Conservation (phyloP, 2,113 vertebrate species). For the Brachyhypopomus gauderio region DNA sequence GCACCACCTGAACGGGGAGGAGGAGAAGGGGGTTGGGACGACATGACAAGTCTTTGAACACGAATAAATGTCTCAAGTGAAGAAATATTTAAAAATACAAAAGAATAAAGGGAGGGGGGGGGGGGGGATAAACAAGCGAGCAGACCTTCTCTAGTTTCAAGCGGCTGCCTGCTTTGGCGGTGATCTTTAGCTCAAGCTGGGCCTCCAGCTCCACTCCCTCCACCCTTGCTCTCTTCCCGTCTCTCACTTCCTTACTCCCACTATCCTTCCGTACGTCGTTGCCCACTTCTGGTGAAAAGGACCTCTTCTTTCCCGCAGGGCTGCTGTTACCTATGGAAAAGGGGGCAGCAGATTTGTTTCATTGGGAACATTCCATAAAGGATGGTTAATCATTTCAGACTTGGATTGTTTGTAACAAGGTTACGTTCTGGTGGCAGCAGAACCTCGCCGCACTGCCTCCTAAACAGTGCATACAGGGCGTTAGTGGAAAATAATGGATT, state of each 20-base stretch:
- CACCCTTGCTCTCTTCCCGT: conserved; percentile 74
- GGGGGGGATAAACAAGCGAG: not conserved
- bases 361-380: too few relatives aligned
- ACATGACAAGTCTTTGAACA: not conserved
- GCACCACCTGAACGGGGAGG: conserved; percentile 80
- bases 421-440: not conserved
- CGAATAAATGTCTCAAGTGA: not conserved
- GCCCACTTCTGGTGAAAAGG: conserved; percentile 65
- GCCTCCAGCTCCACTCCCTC: conserved; percentile 80
- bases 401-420: not conserved
- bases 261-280: conserved; percentile 51
- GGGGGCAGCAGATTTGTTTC: not conserved
- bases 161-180: conserved; percentile 82
- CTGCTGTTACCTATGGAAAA: conserved; percentile 51
- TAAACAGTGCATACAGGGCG: not conserved
- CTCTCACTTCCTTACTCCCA: conserved; percentile 56
- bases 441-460: not conserved
- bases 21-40: not conserved
- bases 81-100: not conserved
- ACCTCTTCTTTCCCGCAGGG: conserved; percentile 69
- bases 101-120: too few relatives aligned
- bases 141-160: conserved; percentile 89
- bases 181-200: conserved; percentile 92
- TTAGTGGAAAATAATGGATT: not conserved
- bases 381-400: not conserved